Percentiles rank a stretch among this genome's conserved stretches.
phyloP scores from a whole-genome alignment of 2,888 invertebrate genomes.

The Hipparchia sbordonii region DNA sequence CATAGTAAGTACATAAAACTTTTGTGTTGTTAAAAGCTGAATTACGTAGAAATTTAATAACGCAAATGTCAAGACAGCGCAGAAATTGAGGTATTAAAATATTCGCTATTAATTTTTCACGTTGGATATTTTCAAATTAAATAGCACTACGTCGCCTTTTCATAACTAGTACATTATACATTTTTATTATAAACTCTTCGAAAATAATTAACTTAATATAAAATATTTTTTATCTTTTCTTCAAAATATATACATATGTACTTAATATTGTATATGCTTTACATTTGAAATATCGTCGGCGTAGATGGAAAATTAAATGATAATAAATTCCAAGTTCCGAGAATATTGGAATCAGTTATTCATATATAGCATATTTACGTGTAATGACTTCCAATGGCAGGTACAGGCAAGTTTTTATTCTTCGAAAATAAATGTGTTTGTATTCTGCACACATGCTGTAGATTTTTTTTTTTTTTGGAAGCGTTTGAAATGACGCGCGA shows the following conservation, averaged over 20 bases:
- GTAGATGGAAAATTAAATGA: neutral
- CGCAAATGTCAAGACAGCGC: neutral
- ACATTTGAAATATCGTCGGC: neutral
- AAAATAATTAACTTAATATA: too few relatives aligned
- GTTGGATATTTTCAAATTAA: neutral
- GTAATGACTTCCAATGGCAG: too few relatives aligned
- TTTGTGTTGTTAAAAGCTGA: neutral
- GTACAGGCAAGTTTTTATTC: too few relatives aligned
- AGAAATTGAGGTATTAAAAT: neutral
- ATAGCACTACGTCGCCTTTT: neutral
- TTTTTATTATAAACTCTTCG: too few relatives aligned
- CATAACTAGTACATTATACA: too few relatives aligned
- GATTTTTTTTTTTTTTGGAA: too few relatives aligned
- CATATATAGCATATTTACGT: too few relatives aligned
- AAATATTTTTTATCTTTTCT: neutral
- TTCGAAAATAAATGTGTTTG: too few relatives aligned
- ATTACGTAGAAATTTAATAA: neutral
- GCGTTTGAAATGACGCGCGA: too few relatives aligned
- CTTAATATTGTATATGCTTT: slow-evolving; percentile 1
- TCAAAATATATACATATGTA: neutral
- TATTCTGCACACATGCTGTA: too few relatives aligned
- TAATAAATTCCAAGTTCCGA: neutral
- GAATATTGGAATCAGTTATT: neutral
- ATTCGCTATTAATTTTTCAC: neutral
- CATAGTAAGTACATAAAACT: too few relatives aligned